Conservation (phyloP, 2,113 vertebrate species). For the Vimba vimba region DNA sequence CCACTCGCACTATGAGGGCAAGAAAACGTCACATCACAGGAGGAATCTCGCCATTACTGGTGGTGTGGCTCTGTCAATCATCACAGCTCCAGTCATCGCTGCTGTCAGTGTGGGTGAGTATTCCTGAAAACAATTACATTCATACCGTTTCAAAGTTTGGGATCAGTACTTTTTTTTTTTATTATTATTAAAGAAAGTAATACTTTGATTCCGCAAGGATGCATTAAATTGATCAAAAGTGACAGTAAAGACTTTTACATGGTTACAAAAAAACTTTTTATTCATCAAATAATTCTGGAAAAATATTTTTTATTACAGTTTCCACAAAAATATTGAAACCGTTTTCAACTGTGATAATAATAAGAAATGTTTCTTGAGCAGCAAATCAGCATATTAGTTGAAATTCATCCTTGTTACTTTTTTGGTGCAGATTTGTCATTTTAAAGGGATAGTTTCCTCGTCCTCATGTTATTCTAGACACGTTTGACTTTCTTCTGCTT, state of each 20-base stretch:
- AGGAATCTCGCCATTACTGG: slow-evolving; percentile 97
- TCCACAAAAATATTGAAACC: too few species aligned
- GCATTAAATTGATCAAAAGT: neutral
- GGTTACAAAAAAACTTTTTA: too few species aligned
- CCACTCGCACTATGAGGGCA: slow-evolving; percentile 94
- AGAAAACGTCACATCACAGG: slow-evolving; percentile 92
- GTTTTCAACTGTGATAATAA: too few species aligned
- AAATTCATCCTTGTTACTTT: neutral
- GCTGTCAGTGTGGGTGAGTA: slow-evolving; percentile 95
- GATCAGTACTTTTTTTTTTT: too few species aligned
- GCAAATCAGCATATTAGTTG: too few species aligned
- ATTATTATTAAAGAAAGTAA: neutral
- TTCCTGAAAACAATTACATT: neutral
- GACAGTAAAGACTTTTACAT: neutral
- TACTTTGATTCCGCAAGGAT: neutral
- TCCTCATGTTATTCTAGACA: neutral
- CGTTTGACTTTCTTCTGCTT: neutral
- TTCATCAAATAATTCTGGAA: too few species aligned
- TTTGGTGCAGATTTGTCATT: neutral
- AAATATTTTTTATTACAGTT: too few species aligned
- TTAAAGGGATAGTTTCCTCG: neutral
- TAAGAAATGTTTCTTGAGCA: too few species aligned
- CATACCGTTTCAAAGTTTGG: neutral
- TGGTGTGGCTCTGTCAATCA: slow-evolving; percentile 93
- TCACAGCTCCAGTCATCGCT: slow-evolving; percentile 95